Conservation (phyloP, 2,888 invertebrate genomes). For the Linnaemya vulpina region DNA sequence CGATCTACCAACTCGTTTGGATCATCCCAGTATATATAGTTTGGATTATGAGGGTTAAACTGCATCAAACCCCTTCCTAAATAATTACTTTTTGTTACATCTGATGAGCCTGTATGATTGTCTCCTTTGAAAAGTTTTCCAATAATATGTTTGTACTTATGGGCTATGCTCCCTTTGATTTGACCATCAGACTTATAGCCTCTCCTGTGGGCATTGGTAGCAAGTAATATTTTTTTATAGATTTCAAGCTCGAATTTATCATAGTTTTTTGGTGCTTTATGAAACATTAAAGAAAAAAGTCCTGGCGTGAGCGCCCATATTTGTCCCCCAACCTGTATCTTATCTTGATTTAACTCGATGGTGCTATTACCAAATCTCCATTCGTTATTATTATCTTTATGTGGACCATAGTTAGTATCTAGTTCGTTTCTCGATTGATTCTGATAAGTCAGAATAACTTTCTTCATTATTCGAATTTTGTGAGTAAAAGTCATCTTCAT, state of each 20-base stretch:
- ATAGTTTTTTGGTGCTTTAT: not conserved
- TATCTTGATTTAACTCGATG: not conserved
- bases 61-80: not conserved
- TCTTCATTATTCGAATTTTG: not conserved
- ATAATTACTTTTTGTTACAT: not conserved
- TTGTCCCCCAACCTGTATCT: not conserved
- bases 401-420: not conserved
- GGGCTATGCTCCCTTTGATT: no score
- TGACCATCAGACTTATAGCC: no score
- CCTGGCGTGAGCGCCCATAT: not conserved
- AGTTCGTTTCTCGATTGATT: no score
- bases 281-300: not conserved
- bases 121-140: not conserved
- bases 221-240: no score
- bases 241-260: not conserved
- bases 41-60: not conserved
- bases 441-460: no score
- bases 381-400: not conserved
- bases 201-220: no score
- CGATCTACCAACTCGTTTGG: not conserved
- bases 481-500: not conserved
- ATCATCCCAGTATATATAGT: constrained; percentile 12
- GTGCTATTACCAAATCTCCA: not conserved
- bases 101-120: not conserved
- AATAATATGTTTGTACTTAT: no score